A percentile compares a stretch with the other conserved stretches of the same genome.
Conservation (phyloP, 2,797 vertebrate genomes). For the Crocidura indochinensis region DNA sequence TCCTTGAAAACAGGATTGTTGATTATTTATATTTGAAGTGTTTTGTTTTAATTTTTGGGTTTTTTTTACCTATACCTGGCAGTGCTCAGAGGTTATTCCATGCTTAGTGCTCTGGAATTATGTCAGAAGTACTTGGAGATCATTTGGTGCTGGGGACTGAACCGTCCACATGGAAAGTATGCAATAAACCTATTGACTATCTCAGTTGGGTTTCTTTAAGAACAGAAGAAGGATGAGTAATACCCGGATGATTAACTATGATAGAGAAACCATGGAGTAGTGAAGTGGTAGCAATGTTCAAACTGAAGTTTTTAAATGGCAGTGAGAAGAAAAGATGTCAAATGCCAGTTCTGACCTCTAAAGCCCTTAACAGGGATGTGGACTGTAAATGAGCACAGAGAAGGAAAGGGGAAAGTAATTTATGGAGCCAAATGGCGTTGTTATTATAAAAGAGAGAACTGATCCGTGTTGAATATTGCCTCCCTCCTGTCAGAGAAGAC, state of each 20-base stretch:
- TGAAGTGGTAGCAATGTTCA: not conserved
- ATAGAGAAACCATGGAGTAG: no score
- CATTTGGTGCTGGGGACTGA: no score
- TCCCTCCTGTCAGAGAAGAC: accelerated
- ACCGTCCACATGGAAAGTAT: no score
- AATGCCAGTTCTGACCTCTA: not conserved
- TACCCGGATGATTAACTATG: no score
- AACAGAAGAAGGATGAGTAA: not conserved
- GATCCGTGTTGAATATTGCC: not conserved
- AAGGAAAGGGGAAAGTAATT: not conserved
- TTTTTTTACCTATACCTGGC: no score
- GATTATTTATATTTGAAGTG: no score
- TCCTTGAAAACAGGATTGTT: no score
- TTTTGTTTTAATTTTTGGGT: no score
- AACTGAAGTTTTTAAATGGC: not conserved
- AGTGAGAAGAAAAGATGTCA: not conserved
- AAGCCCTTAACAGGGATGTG: not conserved
- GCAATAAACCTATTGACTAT: no score
- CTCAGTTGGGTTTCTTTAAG: not conserved
- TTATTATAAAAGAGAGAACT: not conserved
- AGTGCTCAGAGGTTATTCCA: no score
- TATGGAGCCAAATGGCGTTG: not conserved
- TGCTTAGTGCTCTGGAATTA: no score
- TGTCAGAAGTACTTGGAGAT: no score
- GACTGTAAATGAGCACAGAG: not conserved